phyloP scores from a whole-genome alignment of 2,888 invertebrate genomes.

The Protula sp. region DNA sequence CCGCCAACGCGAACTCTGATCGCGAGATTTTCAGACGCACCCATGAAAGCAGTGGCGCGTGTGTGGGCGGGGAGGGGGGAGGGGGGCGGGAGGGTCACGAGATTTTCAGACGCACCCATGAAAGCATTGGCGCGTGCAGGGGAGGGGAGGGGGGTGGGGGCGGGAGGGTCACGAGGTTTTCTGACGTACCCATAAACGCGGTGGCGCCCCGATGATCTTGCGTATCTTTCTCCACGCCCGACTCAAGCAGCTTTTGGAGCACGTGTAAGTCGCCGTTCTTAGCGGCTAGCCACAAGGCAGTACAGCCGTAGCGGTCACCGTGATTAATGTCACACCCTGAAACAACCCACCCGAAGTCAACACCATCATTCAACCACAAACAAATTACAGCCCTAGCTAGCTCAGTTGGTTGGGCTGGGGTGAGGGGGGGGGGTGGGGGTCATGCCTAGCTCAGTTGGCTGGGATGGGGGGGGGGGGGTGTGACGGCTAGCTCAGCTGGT shows the following conservation, averaged over 20 bases:
- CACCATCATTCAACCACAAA: background rate
- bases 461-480: too few relatives aligned
- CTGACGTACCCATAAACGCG: conserved; percentile 40
- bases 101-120: background rate
- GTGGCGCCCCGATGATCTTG: conserved; percentile 33
- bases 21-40: too few relatives aligned
- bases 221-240: conserved; percentile 34
- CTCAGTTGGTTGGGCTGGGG: too few relatives aligned
- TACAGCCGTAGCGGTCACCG: conserved; percentile 34
- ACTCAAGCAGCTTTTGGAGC: conserved; percentile 28
- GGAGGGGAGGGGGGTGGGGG: too few relatives aligned
- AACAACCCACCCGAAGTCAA: background rate
- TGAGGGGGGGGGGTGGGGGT: too few relatives aligned
- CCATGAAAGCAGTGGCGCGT: too few relatives aligned
- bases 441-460: too few relatives aligned
- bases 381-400: background rate
- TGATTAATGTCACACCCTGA: conserved; percentile 37
- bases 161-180: too few relatives aligned
- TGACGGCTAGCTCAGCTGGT: too few relatives aligned
- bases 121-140: background rate
- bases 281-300: conserved; percentile 39
- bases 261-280: conserved; percentile 32
- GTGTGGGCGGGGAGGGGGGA: too few relatives aligned
- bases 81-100: too few relatives aligned
- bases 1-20: too few relatives aligned